phyloP scores from a whole-genome alignment of 2,888 invertebrate species.

The Elegia similella region DNA sequence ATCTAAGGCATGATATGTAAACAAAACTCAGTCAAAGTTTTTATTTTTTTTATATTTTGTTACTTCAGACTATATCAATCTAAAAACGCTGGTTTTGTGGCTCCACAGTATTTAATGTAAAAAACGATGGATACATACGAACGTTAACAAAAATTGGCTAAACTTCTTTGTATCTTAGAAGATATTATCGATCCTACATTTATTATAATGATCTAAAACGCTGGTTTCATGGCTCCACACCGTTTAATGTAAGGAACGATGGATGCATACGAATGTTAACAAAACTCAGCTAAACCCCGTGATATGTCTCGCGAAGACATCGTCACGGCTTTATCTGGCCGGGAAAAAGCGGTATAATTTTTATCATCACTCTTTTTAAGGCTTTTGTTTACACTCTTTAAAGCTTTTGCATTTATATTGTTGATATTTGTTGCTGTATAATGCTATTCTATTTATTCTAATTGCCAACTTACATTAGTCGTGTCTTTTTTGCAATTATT shows the following conservation, averaged over 20 bases:
- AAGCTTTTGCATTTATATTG: too few relatives aligned
- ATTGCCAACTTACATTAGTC: too few relatives aligned
- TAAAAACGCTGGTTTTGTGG: too few relatives aligned
- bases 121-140: conserved; percentile 52
- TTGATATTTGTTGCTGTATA: too few relatives aligned
- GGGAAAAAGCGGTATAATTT: background rate
- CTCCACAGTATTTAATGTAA: conserved; percentile 38
- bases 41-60: too few relatives aligned
- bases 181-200: too few relatives aligned
- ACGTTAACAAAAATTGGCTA: conserved; percentile 37
- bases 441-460: too few relatives aligned
- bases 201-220: conserved; percentile 8
- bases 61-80: too few relatives aligned
- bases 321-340: background rate
- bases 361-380: background rate
- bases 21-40: too few relatives aligned
- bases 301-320: background rate
- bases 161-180: conserved; percentile 4
- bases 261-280: conserved; percentile 52
- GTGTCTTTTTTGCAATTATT: too few relatives aligned
- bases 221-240: conserved; percentile 25
- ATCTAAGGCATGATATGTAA: too few relatives aligned
- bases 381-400: background rate
- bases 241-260: conserved; percentile 49
- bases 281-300: conserved; percentile 25